phyloP scores from a whole-genome alignment of 2,113 vertebrate genomes.

The Patagioenas fasciata region DNA sequence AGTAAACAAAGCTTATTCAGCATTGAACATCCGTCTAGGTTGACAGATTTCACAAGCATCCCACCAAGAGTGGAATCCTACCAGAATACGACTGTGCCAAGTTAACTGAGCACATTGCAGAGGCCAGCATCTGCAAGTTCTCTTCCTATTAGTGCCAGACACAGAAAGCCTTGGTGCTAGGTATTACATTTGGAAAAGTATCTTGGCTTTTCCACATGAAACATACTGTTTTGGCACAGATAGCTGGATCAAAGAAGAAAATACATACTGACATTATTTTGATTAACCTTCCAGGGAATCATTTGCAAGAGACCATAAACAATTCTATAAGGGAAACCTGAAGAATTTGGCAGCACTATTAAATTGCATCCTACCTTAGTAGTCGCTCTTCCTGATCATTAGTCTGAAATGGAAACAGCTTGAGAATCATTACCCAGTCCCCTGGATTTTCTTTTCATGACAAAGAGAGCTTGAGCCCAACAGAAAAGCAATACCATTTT shows the following conservation, averaged over 20 bases:
- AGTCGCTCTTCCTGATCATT: neutral
- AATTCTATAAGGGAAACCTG: neutral
- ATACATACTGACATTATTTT: neutral
- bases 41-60: neutral
- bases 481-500: neutral
- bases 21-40: neutral
- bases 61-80: neutral
- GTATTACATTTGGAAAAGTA: neutral
- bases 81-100: neutral
- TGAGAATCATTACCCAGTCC: neutral
- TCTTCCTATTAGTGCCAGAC: neutral
- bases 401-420: neutral
- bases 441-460: neutral
- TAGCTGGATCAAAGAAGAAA: neutral
- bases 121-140: neutral
- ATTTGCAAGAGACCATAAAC: neutral
- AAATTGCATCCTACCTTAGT: neutral
- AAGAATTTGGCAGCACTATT: neutral
- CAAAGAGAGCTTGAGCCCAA: neutral
- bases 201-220: neutral
- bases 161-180: neutral
- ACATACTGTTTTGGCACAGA: neutral
- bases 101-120: neutral
- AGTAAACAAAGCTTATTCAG: constrained; percentile 43
- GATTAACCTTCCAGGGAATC: neutral